A percentile compares a stretch with the other conserved stretches of the same genome.
phyloP scores from a whole-genome alignment of 1,140 invertebrate species.

The Eriosoma lanigerum region DNA sequence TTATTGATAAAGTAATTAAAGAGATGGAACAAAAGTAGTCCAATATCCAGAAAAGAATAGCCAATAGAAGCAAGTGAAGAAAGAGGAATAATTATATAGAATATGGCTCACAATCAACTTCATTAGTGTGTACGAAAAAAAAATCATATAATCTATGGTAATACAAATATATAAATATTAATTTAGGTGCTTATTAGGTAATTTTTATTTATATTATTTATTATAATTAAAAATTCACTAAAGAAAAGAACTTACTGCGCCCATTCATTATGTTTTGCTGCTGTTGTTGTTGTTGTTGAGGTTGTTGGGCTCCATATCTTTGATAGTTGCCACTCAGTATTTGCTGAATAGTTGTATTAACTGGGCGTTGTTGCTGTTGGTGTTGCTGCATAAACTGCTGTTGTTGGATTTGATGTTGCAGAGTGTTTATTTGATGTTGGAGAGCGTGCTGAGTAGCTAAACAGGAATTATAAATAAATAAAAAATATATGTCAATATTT shows the following conservation, averaged over 20 bases:
- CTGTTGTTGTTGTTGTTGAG: background rate
- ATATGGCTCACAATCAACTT: no score
- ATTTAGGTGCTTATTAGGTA: no score
- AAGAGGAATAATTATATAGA: no score
- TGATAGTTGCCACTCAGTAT: slow-evolving; percentile 37
- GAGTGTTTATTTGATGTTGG: slow-evolving; percentile 49
- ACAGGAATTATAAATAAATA: background rate
- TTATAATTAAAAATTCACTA: no score
- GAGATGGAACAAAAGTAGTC: no score
- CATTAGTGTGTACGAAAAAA: no score
- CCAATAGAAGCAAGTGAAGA: no score
- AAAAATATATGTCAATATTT: background rate
- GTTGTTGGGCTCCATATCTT: slow-evolving; percentile 9
- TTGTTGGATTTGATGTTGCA: slow-evolving; percentile 54
- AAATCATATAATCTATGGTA: no score
- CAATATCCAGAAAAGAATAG: no score
- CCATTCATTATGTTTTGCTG: slow-evolving; percentile 17
- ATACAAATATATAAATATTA: no score
- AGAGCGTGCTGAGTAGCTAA: slow-evolving; percentile 34
- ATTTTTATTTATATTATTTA: no score
- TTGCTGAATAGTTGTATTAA: slow-evolving; percentile 56
- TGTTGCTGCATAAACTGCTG: slow-evolving; percentile 51
- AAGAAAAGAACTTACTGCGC: slow-evolving; percentile 22
- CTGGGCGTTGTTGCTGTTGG: slow-evolving; percentile 57
- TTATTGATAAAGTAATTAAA: no score